Percentiles rank a stretch among this genome's conserved stretches.
Evolutionary conservation across 1,140 invertebrate species (phyloP).

Genomic region (Drosophila bocqueti): DNA sequence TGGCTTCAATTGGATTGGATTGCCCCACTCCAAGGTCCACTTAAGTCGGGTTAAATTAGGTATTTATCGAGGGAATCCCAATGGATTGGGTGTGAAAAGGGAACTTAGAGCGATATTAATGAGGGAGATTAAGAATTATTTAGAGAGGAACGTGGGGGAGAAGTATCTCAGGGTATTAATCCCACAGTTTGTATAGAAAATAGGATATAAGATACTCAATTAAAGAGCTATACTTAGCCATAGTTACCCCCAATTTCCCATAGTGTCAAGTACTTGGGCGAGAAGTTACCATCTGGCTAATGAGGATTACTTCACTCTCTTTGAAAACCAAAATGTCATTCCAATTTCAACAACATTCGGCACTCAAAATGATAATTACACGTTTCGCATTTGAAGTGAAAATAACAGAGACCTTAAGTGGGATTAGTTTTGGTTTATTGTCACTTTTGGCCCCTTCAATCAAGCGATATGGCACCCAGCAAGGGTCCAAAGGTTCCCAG

Average conservation of each 20-base stretch:
- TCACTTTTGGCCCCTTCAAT: conserved; percentile 13
- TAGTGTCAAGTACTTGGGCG: not conserved
- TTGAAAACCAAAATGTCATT: conserved; percentile 10
- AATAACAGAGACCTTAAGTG: conserved; percentile 42
- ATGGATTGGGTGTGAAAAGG: conserved; percentile 12
- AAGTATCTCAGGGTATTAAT: not conserved
- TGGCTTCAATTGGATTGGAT: conserved; percentile 56
- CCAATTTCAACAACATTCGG: conserved; percentile 10
- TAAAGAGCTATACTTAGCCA: not conserved
- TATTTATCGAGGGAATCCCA: not conserved
- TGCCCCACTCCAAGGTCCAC: conserved; percentile 49
- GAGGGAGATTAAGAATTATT: not conserved
- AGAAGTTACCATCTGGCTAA: conserved; percentile 22
- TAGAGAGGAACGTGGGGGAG: not conserved
- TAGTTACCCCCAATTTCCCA: not conserved
- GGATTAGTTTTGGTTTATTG: conserved; percentile 7
- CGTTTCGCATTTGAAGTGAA: conserved; percentile 35
- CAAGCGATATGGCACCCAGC: not conserved
- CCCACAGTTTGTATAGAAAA: not conserved
- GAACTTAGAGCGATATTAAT: not conserved
- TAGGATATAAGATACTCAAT: not conserved
- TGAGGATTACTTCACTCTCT: conserved; percentile 2
- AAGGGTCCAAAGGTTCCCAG: conserved; percentile 15
- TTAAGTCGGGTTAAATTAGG: conserved; percentile 49
- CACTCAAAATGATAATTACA: conserved; percentile 36